phyloP scores from a whole-genome alignment of 1,140 invertebrate species.

The Wiebesia pumilae region DNA sequence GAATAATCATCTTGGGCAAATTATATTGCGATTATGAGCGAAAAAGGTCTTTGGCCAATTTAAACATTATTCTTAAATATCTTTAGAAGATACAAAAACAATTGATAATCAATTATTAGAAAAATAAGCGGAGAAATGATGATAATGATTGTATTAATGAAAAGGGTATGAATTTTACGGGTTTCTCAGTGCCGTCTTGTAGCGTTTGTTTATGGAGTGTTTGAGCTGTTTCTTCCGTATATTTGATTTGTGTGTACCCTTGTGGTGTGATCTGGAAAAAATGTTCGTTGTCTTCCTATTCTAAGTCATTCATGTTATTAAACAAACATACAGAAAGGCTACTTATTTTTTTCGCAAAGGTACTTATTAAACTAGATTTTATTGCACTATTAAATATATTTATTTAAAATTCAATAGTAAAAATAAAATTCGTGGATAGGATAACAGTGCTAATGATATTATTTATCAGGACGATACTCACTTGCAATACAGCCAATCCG shows the following conservation, averaged over 20 bases:
- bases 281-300: constrained; percentile 43
- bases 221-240: constrained; percentile 51
- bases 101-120: background rate
- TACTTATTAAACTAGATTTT: background rate
- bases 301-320: constrained; percentile 10
- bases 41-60: background rate
- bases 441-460: constrained; percentile 7
- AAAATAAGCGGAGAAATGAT: background rate
- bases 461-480: constrained; percentile 56
- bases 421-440: background rate
- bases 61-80: background rate
- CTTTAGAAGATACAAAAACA: background rate
- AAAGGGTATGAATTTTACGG: constrained; percentile 47
- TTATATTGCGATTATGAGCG: background rate
- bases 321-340: constrained; percentile 10
- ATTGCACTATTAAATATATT: background rate
- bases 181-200: constrained; percentile 48
- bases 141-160: constrained; percentile 21
- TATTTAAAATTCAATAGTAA: background rate
- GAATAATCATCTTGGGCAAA: background rate
- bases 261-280: constrained; percentile 52
- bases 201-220: constrained; percentile 50
- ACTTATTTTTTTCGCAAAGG: background rate
- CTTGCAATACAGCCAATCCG: constrained; percentile 83
- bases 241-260: constrained; percentile 40